A percentile compares a stretch with the other conserved stretches of the same genome.
These are phyloP conservation scores for Ornithoptera priamus DNA, from an alignment of 2,888 invertebrate species.

Conservation along the genomic window DNA sequence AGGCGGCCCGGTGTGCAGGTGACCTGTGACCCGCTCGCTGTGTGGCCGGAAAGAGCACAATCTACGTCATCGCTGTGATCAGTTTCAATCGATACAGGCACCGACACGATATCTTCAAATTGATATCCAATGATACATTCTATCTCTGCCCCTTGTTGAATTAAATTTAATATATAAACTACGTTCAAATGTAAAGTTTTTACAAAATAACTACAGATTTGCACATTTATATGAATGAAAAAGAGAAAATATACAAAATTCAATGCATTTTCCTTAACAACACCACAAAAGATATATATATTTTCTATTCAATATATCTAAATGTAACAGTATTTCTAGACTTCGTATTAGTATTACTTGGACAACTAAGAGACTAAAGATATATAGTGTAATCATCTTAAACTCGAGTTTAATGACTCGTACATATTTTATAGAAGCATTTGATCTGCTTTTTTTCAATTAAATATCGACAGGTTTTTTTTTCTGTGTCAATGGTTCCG, in stretches of 20 bases:
- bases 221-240: too few species aligned
- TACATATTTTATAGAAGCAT: not conserved
- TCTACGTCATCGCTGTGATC: slow-evolving; percentile 39
- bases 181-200: not conserved
- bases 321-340: not conserved
- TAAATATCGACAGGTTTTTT: not conserved
- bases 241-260: too few species aligned
- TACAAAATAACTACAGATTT: too few species aligned
- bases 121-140: slow-evolving; percentile 30
- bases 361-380: too few species aligned
- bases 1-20: slow-evolving; percentile 60
- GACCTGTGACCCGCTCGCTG: slow-evolving; percentile 68
- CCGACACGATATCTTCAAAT: slow-evolving; percentile 33
- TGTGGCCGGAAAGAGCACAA: slow-evolving; percentile 63
- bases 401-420: not conserved
- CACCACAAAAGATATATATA: too few species aligned
- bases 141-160: not conserved
- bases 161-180: not conserved
- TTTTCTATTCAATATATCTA: too few species aligned
- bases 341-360: too few species aligned
- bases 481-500: not conserved
- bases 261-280: too few species aligned
- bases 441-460: not conserved
- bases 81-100: slow-evolving; percentile 36
- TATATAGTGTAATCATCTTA: not conserved